A percentile compares a stretch with the other conserved stretches of the same genome.
These are phyloP conservation scores for Taurulus bubalis DNA, from an alignment of 2,113 vertebrate species.

Conservation along the genomic window DNA sequence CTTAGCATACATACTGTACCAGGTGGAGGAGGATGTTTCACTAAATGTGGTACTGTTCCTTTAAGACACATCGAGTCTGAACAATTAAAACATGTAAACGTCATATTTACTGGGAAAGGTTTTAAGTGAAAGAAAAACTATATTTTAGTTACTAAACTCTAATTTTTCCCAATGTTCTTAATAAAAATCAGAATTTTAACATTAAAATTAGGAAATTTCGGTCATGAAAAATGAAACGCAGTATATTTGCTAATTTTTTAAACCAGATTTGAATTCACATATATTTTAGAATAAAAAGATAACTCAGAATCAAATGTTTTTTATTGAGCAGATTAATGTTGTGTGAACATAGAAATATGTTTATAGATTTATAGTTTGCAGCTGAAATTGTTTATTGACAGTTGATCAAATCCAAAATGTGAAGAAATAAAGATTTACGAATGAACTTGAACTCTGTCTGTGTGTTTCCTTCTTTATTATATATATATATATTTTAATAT, in stretches of 20 bases:
- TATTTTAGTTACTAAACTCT: neutral
- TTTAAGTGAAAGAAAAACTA: neutral
- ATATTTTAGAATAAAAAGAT: neutral
- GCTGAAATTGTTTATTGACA: neutral
- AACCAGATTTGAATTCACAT: neutral
- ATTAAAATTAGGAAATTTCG: neutral
- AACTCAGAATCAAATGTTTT: neutral
- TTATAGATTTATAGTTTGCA: neutral
- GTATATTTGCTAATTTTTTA: neutral
- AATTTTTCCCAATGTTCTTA: neutral
- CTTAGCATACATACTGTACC: conserved; percentile 35
- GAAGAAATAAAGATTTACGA: neutral
- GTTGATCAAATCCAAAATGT: neutral
- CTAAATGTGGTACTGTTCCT: neutral
- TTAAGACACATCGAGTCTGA: neutral
- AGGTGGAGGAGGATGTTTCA: conserved; percentile 80
- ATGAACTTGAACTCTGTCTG: neutral
- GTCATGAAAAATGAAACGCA: neutral
- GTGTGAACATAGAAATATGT: neutral
- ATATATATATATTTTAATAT: too few relatives aligned
- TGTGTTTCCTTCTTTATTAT: neutral
- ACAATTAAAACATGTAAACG: neutral
- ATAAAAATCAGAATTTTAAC: neutral
- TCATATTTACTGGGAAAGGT: neutral
- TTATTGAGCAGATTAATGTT: neutral